Evolutionary conservation across 2,113 vertebrate genomes (phyloP).

Genomic region (Lasiurus borealis): DNA sequence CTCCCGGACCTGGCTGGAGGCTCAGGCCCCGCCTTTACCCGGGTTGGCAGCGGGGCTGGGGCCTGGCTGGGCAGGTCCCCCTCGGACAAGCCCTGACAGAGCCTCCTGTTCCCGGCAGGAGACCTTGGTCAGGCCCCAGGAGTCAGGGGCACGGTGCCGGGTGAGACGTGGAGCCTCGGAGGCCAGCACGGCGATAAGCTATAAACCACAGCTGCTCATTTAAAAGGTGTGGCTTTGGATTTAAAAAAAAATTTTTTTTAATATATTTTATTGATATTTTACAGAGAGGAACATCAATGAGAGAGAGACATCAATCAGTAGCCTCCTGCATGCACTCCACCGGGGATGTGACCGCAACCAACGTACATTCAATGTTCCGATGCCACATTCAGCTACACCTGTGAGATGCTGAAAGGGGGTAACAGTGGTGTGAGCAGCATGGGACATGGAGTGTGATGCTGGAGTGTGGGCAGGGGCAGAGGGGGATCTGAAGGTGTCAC

Average conservation of each 20-base stretch:
- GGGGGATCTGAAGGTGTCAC: too few relatives aligned
- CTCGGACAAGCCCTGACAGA: background rate
- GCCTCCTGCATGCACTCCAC: too few relatives aligned
- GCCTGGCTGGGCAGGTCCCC: background rate
- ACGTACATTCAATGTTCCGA: background rate
- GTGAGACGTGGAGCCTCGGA: background rate
- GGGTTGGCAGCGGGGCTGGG: background rate
- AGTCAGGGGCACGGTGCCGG: background rate
- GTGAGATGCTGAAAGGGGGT: background rate
- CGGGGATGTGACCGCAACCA: too few relatives aligned
- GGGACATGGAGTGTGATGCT: too few relatives aligned
- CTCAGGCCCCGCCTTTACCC: slow-evolving; percentile 31
- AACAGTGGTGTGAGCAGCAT: too few relatives aligned
- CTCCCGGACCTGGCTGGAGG: background rate
- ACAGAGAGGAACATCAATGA: too few relatives aligned
- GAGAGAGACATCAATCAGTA: too few relatives aligned
- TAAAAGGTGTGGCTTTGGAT: slow-evolving; percentile 6
- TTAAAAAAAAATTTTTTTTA: background rate
- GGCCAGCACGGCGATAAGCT: background rate
- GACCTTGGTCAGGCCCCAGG: background rate
- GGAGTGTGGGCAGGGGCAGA: too few relatives aligned
- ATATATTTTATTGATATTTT: too few relatives aligned
- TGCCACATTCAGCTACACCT: background rate
- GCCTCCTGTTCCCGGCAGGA: background rate
- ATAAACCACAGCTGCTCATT: background rate